phyloP scores from a whole-genome alignment of 2,113 vertebrate species.

The Ophthalmolycus amberensis region DNA sequence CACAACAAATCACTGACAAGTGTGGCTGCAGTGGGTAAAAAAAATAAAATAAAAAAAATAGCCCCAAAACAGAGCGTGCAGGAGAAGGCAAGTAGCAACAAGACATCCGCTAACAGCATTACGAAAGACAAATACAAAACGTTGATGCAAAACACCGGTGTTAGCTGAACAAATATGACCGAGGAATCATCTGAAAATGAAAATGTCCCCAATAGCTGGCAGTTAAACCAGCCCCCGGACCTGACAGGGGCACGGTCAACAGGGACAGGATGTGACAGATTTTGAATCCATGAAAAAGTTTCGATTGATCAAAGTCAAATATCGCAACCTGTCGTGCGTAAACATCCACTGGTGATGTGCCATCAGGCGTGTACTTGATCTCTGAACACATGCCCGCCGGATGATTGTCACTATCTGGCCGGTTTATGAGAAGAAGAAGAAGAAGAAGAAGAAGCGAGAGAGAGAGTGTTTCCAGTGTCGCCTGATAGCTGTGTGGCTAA shows the following conservation, averaged over 20 bases:
- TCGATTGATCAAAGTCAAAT: conserved; percentile 44
- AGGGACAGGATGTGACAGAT: conserved; percentile 75
- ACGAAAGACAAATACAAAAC: conserved; percentile 12
- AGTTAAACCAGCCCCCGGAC: background rate
- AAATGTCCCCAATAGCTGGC: background rate
- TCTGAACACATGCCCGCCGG: background rate
- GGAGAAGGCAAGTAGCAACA: background rate
- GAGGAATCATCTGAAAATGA: background rate
- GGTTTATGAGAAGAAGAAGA: background rate
- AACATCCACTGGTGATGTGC: background rate
- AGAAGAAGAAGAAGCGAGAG: background rate
- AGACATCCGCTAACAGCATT: background rate
- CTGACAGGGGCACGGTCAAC: conserved; percentile 43
- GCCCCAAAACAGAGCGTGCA: conserved; percentile 21
- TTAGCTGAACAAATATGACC: conserved; percentile 5
- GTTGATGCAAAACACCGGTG: background rate
- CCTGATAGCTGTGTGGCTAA: conserved; percentile 69
- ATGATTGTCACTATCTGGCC: background rate
- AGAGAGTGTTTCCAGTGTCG: conserved; percentile 46
- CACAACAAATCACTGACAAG: conserved; percentile 53
- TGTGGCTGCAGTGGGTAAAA: conserved; percentile 35
- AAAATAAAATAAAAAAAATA: conserved; percentile 2
- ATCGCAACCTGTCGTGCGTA: background rate
- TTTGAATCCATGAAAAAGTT: conserved; percentile 66
- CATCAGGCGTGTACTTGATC: background rate